Evolutionary conservation across 2,888 invertebrate genomes (phyloP).

Genomic region (Drosophila greeni): DNA sequence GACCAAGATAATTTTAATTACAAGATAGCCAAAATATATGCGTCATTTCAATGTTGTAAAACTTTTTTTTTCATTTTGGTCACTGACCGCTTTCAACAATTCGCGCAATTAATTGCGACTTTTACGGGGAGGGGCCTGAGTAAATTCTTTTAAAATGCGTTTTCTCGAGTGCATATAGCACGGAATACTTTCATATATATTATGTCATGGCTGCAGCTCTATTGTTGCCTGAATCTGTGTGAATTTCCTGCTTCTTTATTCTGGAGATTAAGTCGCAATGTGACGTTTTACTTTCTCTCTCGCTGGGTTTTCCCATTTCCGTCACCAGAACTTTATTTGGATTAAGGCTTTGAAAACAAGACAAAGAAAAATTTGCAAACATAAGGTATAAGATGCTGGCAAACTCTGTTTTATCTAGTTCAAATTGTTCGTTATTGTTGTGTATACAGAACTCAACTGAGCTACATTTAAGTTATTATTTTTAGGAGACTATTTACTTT

Average conservation of each 20-base stretch:
- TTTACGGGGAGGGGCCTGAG: neutral
- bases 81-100: constrained; percentile 37
- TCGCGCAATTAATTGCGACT: constrained; percentile 16
- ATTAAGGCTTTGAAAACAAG: constrained; percentile 1
- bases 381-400: neutral
- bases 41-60: constrained; percentile 13
- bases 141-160: constrained; percentile 15
- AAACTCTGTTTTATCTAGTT: constrained; percentile 15
- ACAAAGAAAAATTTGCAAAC: neutral
- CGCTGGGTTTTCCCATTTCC: constrained; percentile 27
- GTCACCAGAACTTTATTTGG: constrained; percentile 11
- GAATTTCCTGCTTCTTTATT: constrained; percentile 42
- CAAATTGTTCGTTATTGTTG: neutral
- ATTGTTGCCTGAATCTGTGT: constrained; percentile 9
- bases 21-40: constrained; percentile 13
- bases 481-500: neutral
- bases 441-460: neutral
- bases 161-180: constrained; percentile 1
- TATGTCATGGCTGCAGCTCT: constrained; percentile 34
- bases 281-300: neutral
- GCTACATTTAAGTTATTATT: constrained; percentile 1
- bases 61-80: constrained; percentile 10
- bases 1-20: constrained; percentile 3
- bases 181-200: constrained; percentile 21
- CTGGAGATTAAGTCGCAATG: constrained; percentile 13